Conservation (phyloP, 2,888 invertebrate genomes). For the Hirtodrosophila cameraria region DNA sequence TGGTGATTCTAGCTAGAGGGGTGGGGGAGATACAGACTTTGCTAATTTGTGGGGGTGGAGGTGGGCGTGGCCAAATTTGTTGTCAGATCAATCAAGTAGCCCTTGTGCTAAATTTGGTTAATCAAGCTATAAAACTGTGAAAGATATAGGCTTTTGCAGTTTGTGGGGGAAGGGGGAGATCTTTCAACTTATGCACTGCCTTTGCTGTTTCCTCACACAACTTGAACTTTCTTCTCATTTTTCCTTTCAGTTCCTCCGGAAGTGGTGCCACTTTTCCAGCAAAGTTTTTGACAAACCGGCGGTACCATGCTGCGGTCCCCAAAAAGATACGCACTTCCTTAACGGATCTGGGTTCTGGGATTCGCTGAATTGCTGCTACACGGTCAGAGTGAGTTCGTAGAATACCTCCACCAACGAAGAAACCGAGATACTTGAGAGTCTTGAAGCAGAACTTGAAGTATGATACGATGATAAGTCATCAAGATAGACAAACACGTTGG, state of each 20-base stretch:
- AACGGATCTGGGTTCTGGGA: not conserved
- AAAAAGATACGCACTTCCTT: constrained; percentile 1
- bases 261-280: not conserved
- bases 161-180: too few relatives aligned
- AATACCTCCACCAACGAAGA: not conserved
- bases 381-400: too few relatives aligned
- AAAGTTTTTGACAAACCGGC: not conserved
- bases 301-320: not conserved
- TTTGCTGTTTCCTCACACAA: not conserved
- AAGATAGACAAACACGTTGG: constrained; percentile 3
- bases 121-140: too few relatives aligned
- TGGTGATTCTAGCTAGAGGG: too few relatives aligned
- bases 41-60: too few relatives aligned
- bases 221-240: not conserved
- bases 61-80: too few relatives aligned
- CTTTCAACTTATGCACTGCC: not conserved
- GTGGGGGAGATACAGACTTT: too few relatives aligned
- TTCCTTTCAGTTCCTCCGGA: not conserved
- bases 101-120: too few relatives aligned
- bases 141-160: too few relatives aligned
- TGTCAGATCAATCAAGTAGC: too few relatives aligned
- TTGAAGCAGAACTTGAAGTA: not conserved
- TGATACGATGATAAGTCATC: constrained; percentile 1
- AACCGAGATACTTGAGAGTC: constrained; percentile 2
- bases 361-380: not conserved